phyloP scores from a whole-genome alignment of 2,113 vertebrate species.

The Toxostoma redivivum region DNA sequence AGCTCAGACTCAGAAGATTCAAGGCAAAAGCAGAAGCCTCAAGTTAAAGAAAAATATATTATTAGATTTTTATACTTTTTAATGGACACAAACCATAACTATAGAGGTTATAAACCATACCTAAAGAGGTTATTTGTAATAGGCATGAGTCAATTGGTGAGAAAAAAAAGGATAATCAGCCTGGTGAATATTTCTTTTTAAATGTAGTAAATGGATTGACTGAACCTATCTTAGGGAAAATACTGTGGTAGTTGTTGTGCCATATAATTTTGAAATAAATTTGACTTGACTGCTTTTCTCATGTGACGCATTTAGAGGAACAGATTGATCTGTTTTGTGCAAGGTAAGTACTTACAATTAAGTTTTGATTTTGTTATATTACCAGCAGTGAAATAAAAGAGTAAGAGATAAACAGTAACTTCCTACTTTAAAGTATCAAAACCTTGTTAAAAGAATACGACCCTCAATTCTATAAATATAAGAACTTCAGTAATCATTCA shows the following conservation, averaged over 20 bases:
- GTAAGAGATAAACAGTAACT: background rate
- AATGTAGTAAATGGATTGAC: slow-evolving; percentile 47
- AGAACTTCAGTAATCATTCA: background rate
- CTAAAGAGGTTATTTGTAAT: slow-evolving; percentile 10
- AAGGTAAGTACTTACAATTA: slow-evolving; percentile 62
- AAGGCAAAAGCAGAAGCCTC: slow-evolving; percentile 7
- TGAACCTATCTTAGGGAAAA: slow-evolving; percentile 40
- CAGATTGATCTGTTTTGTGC: slow-evolving; percentile 72
- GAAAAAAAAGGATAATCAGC: background rate
- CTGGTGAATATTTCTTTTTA: slow-evolving; percentile 22
- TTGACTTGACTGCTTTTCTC: slow-evolving; percentile 60
- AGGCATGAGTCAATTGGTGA: slow-evolving; percentile 3
- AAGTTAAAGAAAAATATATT: background rate
- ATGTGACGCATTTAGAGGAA: slow-evolving; percentile 66
- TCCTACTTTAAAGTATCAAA: background rate
- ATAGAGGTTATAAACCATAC: background rate
- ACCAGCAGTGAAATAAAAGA: slow-evolving; percentile 24
- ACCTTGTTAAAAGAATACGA: background rate
- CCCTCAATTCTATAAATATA: background rate
- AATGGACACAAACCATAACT: background rate
- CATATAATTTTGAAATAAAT: slow-evolving; percentile 68
- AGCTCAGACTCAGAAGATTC: slow-evolving; percentile 3
- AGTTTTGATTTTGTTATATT: slow-evolving; percentile 64
- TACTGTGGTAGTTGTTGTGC: background rate
- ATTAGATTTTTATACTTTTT: background rate